A percentile compares a stretch with the other conserved stretches of the same genome.
phyloP scores from a whole-genome alignment of 2,797 vertebrate species.

The Jordanella pulchra region DNA sequence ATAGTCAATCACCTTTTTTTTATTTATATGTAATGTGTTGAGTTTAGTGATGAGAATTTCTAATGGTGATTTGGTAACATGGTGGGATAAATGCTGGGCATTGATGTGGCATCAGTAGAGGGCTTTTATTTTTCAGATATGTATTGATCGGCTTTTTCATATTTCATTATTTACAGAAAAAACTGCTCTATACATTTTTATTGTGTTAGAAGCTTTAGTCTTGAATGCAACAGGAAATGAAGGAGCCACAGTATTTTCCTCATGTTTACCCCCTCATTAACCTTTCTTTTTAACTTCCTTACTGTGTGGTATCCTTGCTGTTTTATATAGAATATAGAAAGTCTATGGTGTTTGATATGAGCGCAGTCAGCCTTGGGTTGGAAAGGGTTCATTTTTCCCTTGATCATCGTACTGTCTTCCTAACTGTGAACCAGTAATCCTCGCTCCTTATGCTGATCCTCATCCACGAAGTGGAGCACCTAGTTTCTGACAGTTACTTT shows the following conservation, averaged over 20 bases:
- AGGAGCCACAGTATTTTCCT: neutral
- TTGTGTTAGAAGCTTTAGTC: no score
- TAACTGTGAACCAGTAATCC: conserved; percentile 7
- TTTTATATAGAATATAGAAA: neutral
- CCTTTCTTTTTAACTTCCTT: conserved; percentile 4
- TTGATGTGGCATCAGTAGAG: conserved; percentile 67
- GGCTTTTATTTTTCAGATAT: conserved; percentile 29
- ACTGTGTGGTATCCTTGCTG: conserved; percentile 1
- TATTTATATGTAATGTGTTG: conserved; percentile 72
- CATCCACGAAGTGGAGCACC: conserved; percentile 62
- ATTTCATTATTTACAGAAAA: neutral
- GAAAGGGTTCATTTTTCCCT: no score
- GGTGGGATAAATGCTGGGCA: conserved; percentile 59
- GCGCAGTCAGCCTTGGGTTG: no score
- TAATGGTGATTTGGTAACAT: conserved; percentile 59
- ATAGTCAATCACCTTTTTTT: conserved; percentile 71
- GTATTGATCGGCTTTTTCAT: neutral
- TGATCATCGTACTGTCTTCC: neutral
- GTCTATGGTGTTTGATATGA: no score
- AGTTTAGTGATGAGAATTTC: conserved; percentile 60
- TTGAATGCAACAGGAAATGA: neutral
- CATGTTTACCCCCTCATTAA: neutral
- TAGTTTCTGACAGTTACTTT: conserved; percentile 72
- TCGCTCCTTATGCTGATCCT: conserved; percentile 53
- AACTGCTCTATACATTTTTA: no score